Conservation (phyloP, 2,888 invertebrate species). For the Penaeus monodon region DNA sequence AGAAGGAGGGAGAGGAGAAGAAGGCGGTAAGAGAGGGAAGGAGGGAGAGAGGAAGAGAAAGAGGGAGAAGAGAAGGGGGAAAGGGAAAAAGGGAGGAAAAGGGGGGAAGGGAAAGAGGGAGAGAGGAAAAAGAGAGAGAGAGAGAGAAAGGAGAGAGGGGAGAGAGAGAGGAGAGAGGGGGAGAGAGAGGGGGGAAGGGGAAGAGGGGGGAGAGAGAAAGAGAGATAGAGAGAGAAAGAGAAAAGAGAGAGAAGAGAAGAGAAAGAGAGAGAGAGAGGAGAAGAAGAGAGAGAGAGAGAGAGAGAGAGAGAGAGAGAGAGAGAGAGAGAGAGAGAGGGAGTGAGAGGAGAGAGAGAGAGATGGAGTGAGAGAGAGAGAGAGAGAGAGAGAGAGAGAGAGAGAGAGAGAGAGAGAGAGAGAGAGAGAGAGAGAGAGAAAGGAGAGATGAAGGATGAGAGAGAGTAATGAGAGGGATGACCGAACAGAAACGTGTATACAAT, state of each 20-base stretch:
- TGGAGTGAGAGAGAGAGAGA: no score
- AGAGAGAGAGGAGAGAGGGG: neutral
- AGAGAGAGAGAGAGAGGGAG: no score
- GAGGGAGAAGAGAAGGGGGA: neutral
- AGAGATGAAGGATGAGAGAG: conserved; percentile 14
- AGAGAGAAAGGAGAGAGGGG: conserved; percentile 3
- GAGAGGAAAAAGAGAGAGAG: neutral
- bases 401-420: no score
- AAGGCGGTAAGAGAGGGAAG: neutral
- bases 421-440: no score
- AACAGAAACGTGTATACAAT: neutral
- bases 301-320: no score
- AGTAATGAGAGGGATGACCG: neutral
- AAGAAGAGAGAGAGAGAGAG: no score
- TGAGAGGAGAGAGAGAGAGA: no score
- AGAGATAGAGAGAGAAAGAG: conserved; percentile 10
- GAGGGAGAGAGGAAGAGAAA: neutral
- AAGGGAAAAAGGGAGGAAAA: no score
- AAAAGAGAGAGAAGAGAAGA: neutral
- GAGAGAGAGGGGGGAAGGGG: conserved; percentile 8
- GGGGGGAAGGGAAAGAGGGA: neutral
- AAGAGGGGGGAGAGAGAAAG: neutral
- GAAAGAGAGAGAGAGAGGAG: no score
- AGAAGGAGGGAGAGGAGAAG: neutral
- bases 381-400: no score